phyloP scores from a whole-genome alignment of 2,888 invertebrate genomes.

The Trisateles emortualis region DNA sequence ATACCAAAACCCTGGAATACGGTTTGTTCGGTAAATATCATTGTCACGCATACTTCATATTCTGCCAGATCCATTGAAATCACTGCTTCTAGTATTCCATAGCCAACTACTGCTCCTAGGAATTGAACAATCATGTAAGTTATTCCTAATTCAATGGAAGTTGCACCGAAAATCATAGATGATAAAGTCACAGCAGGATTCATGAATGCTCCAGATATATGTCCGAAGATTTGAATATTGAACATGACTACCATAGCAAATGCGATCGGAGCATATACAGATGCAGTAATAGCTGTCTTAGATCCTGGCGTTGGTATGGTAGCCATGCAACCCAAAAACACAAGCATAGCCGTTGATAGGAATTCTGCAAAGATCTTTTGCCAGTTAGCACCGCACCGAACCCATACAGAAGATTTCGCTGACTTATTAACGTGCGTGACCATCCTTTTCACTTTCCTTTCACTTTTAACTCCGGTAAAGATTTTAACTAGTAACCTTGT shows the following conservation, averaged over 20 bases:
- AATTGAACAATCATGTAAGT: constrained; percentile 89
- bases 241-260: constrained; percentile 91
- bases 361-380: constrained; percentile 86
- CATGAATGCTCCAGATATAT: constrained; percentile 92
- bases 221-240: constrained; percentile 91
- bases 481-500: too few species aligned
- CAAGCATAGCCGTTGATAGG: constrained; percentile 88
- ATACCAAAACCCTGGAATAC: constrained; percentile 85
- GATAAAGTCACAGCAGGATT: constrained; percentile 92
- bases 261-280: constrained; percentile 84
- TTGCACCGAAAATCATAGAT: constrained; percentile 86
- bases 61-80: constrained; percentile 71
- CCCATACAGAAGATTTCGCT: constrained; percentile 24
- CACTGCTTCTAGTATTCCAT: constrained; percentile 86
- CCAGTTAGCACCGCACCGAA: constrained; percentile 60
- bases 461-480: too few species aligned
- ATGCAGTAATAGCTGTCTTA: constrained; percentile 71
- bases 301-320: constrained; percentile 82
- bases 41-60: constrained; percentile 88
- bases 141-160: constrained; percentile 84
- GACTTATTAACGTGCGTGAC: too few species aligned
- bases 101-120: constrained; percentile 90
- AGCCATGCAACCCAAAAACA: constrained; percentile 92
- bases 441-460: too few species aligned
- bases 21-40: constrained; percentile 80